A percentile compares a stretch with the other conserved stretches of the same genome.
Conservation (phyloP, 2,797 vertebrate genomes). For the Malurus splendens region DNA sequence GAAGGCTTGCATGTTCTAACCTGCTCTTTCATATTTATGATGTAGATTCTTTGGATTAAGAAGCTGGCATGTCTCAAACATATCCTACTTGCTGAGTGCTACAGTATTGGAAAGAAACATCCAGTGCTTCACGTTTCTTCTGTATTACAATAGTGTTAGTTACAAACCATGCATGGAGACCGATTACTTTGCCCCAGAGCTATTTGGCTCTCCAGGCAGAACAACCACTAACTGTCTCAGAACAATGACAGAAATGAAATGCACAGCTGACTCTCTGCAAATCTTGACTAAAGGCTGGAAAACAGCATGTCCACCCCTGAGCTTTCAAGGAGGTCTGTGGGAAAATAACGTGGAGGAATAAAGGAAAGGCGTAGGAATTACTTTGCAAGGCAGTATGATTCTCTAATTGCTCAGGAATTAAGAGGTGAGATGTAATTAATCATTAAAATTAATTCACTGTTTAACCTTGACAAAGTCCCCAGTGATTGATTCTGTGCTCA, state of each 20-base stretch:
- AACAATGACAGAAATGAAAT: not conserved
- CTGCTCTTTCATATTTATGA: not conserved
- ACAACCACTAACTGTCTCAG: not conserved
- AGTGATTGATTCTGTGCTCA: not conserved
- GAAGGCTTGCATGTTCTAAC: not conserved
- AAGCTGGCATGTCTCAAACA: not conserved
- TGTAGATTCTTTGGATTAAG: not conserved
- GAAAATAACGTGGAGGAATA: not conserved
- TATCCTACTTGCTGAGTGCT: not conserved
- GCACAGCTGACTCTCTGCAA: conserved; percentile 7
- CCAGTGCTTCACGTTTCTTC: not conserved
- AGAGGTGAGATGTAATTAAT: not conserved
- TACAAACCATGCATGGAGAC: not conserved
- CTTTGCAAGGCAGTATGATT: not conserved
- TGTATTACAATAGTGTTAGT: conserved; percentile 1
- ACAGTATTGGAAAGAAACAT: not conserved
- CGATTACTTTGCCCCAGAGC: conserved; percentile 13
- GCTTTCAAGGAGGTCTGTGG: not conserved
- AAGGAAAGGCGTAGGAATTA: not conserved
- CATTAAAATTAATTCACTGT: not conserved
- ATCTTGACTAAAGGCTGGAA: conserved; percentile 7
- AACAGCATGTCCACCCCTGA: not conserved
- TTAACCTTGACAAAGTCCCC: not conserved
- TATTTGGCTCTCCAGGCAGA: conserved; percentile 18
- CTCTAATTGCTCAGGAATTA: not conserved